Evolutionary conservation across 2,888 invertebrate genomes (phyloP), one percentile per base, ranked within the genome.

Genomic region (Proisotoma minuta): DNA sequence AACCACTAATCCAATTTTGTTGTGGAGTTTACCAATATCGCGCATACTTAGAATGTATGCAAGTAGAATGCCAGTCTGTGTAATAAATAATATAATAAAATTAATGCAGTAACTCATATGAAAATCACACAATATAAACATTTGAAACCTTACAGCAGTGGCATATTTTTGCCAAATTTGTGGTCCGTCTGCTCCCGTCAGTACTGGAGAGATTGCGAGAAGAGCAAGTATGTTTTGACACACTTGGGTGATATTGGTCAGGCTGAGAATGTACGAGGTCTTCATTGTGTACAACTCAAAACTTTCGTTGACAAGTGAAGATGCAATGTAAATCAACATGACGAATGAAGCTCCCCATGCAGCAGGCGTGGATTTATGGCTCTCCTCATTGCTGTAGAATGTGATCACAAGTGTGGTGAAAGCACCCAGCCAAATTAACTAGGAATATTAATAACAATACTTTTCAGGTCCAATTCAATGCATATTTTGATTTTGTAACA

Each of bases 11-110:
- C 65, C 65, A 28, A 65, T 62, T 57, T 65, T 58, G 28, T 57
- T 62, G 23, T 62, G 61, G 1, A 65, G 57, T 22, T 62, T 65
- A 3, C 65, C 65, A 57, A 65, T 62, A 47, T 65, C 62, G 27
- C 65, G 4, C 62, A 65, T 62, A 59, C 65, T 65, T 29, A 65
- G 57, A 24, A 62, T 62, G 39, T 65, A 65, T 2, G 65, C 65
- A 56, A 65, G 27, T 1, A 65, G 59, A 3, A 65, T 40, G 8
- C 65, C 65, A 29, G 50, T 59, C 65, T 65, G 8, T 34, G 8
- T 12, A 34, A 34, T 34, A 34, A 34, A 34, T 10, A 10, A 8
- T n/a, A n/a, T n/a, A n/a, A n/a, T n/a, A n/a, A n/a, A n/a, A n/a
- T n/a, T n/a, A n/a, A n/a, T n/a, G n/a, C n/a, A n/a, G n/a, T n/a